Percentiles rank a stretch among this genome's conserved stretches.
These are phyloP conservation scores for Periplaneta americana DNA, from an alignment of 1,140 invertebrate genomes.

Conservation along the genomic window DNA sequence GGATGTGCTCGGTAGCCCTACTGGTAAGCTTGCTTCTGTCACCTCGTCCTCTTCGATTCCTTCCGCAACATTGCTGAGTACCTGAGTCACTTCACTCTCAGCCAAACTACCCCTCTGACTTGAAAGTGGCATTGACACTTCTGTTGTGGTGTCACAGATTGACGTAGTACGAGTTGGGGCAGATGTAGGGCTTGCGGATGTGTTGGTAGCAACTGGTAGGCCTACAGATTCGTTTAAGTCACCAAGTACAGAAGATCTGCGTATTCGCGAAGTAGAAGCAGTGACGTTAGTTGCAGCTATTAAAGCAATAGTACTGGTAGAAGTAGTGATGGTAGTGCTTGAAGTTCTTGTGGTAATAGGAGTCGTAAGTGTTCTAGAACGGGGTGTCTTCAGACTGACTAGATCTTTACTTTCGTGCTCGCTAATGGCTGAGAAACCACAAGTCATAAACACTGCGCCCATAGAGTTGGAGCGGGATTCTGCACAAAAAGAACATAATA, in stretches of 20 bases:
- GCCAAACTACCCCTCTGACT: neutral
- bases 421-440: conserved; percentile 20
- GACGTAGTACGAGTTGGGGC: neutral
- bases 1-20: conserved; percentile 35
- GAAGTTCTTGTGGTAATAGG: conserved; percentile 23
- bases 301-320: neutral
- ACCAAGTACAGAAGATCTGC: neutral
- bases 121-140: neutral
- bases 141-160: neutral
- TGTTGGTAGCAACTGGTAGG: neutral
- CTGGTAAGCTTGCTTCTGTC: neutral
- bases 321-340: neutral
- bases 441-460: conserved; percentile 42
- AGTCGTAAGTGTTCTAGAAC: conserved; percentile 22
- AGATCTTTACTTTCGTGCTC: conserved; percentile 8
- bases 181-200: neutral
- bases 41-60: conserved; percentile 29
- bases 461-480: conserved; percentile 53
- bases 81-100: neutral
- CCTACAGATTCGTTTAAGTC: neutral
- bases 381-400: conserved; percentile 27
- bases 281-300: conserved; percentile 31
- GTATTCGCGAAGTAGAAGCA: too few species aligned
- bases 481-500: conserved; percentile 23
- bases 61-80: conserved; percentile 1